These are phyloP conservation scores for Tetragonula clypearis DNA, from an alignment of 1,140 invertebrate genomes.

Conservation along the genomic window DNA sequence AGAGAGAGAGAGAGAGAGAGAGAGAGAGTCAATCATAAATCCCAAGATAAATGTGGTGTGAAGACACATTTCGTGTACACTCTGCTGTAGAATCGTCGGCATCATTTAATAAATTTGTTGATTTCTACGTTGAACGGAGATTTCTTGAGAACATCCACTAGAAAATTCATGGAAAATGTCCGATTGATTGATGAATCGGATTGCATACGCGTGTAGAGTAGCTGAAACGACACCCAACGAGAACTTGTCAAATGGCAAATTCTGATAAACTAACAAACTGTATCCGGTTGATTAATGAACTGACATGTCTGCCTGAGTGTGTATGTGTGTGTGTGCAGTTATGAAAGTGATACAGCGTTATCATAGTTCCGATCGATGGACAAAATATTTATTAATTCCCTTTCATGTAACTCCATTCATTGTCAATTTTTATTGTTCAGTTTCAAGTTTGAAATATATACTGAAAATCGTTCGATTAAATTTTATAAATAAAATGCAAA, in stretches of 20 bases:
- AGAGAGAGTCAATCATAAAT: background rate
- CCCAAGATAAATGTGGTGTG: background rate
- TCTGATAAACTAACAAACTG: conserved; percentile 1
- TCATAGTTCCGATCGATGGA: background rate
- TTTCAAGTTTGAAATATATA: background rate
- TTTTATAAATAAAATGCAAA: no score
- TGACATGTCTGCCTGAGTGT: background rate
- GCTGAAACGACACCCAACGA: background rate
- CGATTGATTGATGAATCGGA: background rate
- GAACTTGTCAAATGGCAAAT: background rate
- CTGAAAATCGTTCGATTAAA: no score
- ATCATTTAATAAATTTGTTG: background rate
- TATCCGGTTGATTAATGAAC: conserved; percentile 1
- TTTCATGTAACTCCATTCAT: background rate
- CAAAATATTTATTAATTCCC: background rate
- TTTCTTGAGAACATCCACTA: background rate
- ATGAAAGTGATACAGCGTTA: background rate
- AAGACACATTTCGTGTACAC: background rate
- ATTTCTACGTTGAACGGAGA: background rate
- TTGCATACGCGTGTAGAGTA: background rate
- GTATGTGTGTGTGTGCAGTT: background rate
- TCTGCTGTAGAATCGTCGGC: background rate
- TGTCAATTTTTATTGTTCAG: background rate
- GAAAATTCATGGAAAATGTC: background rate
- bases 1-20: background rate